Percentiles rank a stretch among this genome's conserved stretches.
Evolutionary conservation across 2,888 invertebrate genomes (phyloP).

Genomic region (Dorcus parallelipipedus): DNA sequence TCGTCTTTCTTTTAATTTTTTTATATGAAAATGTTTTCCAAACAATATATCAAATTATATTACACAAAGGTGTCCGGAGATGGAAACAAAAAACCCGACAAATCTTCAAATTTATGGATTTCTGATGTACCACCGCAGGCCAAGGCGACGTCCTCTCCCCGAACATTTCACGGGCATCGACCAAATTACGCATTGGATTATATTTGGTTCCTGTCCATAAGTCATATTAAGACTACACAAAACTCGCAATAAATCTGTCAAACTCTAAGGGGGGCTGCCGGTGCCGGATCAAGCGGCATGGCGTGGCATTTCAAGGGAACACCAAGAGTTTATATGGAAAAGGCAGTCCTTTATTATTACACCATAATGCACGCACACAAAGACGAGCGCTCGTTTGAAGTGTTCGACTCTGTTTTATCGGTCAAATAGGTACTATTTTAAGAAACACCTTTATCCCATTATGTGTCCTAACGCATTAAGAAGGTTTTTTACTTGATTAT

Average conservation of each 20-base stretch:
- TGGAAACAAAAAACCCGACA: slow-evolving; percentile 15
- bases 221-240: slow-evolving; percentile 53
- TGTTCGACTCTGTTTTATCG: too few relatives aligned
- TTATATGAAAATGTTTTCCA: slow-evolving; percentile 6
- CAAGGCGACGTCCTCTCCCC: slow-evolving; percentile 6
- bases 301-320: slow-evolving; percentile 16
- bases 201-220: slow-evolving; percentile 49
- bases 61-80: slow-evolving; percentile 5
- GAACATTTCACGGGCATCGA: slow-evolving; percentile 18
- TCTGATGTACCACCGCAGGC: slow-evolving; percentile 12
- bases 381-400: too few relatives aligned
- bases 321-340: slow-evolving; percentile 12
- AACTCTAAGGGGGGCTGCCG: slow-evolving; percentile 42
- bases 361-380: too few relatives aligned
- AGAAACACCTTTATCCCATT: too few relatives aligned
- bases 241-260: slow-evolving; percentile 53
- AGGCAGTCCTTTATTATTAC: slow-evolving; percentile 5
- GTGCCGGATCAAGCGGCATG: slow-evolving; percentile 22
- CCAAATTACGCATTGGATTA: slow-evolving; percentile 32
- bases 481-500: too few relatives aligned
- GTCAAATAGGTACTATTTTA: too few relatives aligned
- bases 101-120: slow-evolving; percentile 17
- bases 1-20: neutral
- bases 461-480: too few relatives aligned
- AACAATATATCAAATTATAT: slow-evolving; percentile 6